phyloP scores from a whole-genome alignment of 2,888 invertebrate genomes.

The Mayetiola destructor region DNA sequence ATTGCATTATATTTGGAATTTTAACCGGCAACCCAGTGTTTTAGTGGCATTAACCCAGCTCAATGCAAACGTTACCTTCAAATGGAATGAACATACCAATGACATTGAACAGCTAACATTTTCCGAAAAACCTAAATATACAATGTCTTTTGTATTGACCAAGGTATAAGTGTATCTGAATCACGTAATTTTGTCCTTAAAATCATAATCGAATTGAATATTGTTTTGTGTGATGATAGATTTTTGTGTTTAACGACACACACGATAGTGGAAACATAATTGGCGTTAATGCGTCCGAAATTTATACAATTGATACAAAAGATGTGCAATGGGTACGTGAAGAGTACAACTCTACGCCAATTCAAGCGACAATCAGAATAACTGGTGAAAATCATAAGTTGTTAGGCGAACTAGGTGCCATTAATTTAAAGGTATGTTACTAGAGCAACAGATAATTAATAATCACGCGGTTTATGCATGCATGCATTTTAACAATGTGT shows the following conservation, averaged over 20 bases:
- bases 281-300: conserved; percentile 26
- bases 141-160: conserved; percentile 45
- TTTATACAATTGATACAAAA: conserved; percentile 29
- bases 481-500: neutral
- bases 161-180: too few relatives aligned
- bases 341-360: conserved; percentile 25
- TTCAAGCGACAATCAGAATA: conserved; percentile 29
- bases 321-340: conserved; percentile 32
- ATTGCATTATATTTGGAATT: conserved; percentile 54
- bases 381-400: conserved; percentile 8
- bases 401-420: neutral
- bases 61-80: conserved; percentile 37
- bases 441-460: neutral
- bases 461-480: neutral
- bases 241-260: conserved; percentile 45
- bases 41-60: conserved; percentile 39
- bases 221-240: conserved; percentile 28
- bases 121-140: conserved; percentile 38
- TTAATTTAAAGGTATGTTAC: conserved; percentile 9
- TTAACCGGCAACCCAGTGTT: conserved; percentile 44
- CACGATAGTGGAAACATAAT: conserved; percentile 37
- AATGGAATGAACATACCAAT: conserved; percentile 35
- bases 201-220: too few relatives aligned
- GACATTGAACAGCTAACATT: conserved; percentile 28
- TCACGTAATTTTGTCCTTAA: too few relatives aligned